Conservation (phyloP, 2,797 vertebrate genomes). For the Loris lydekkerianus region DNA sequence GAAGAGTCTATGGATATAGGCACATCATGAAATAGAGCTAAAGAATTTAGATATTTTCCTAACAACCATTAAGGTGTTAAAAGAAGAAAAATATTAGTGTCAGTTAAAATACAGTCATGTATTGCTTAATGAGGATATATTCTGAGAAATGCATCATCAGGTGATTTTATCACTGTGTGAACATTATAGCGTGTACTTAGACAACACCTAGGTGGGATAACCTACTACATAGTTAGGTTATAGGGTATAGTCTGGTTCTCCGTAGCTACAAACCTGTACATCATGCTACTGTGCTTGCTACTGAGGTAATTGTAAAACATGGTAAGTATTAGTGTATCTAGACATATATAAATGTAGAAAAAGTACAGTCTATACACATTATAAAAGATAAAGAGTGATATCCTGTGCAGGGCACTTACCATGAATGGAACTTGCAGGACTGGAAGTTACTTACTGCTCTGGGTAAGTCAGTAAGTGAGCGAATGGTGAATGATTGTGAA, state of each 20-base stretch:
- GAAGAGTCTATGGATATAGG: neutral
- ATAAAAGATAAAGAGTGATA: neutral
- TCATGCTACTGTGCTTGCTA: neutral
- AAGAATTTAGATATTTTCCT: constrained; percentile 7
- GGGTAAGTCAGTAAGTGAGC: neutral
- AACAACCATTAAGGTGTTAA: neutral
- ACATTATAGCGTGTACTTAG: too few species aligned
- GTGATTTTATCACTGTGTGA: neutral
- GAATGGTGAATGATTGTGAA: neutral
- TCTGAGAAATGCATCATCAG: neutral
- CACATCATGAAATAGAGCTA: neutral
- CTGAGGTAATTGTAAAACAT: neutral
- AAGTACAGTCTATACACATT: neutral
- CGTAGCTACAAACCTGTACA: neutral
- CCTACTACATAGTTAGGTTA: neutral
- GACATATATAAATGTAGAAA: neutral
- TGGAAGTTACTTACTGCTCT: neutral
- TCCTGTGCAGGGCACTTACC: neutral
- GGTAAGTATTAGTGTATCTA: neutral
- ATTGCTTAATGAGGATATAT: neutral
- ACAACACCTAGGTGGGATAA: neutral
- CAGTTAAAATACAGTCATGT: neutral
- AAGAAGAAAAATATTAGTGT: neutral
- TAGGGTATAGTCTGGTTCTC: neutral
- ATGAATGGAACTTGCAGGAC: neutral